phyloP scores from a whole-genome alignment of 2,888 invertebrate species.

The Brassicogethes aeneus region DNA sequence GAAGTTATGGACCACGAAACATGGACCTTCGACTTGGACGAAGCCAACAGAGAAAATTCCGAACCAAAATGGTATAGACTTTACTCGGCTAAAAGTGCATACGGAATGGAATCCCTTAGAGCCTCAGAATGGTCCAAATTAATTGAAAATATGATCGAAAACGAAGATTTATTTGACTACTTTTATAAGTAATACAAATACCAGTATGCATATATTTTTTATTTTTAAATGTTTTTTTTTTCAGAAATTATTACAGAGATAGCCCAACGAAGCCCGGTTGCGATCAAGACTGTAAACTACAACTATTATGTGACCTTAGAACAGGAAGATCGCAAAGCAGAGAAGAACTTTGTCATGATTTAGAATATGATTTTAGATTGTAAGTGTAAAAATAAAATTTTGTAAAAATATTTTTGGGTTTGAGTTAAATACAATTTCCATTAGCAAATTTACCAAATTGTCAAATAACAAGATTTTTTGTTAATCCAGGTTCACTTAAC shows the following conservation, averaged over 20 bases:
- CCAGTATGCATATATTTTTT: not conserved
- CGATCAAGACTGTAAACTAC: conserved; percentile 66
- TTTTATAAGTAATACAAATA: conserved; percentile 52
- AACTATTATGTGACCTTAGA: conserved; percentile 75
- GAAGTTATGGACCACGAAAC: conserved; percentile 91
- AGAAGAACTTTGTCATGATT: conserved; percentile 67
- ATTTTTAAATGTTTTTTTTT: conserved; percentile 15
- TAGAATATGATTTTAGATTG: conserved; percentile 43
- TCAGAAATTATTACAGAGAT: conserved; percentile 80
- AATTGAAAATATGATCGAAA: conserved; percentile 74
- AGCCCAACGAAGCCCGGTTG: conserved; percentile 72
- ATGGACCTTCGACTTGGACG: conserved; percentile 88
- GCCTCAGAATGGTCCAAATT: conserved; percentile 88
- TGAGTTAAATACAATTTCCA: too few species aligned
- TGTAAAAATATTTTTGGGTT: too few species aligned
- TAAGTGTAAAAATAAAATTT: conserved; percentile 17
- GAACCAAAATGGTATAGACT: conserved; percentile 81
- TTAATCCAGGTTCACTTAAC: too few species aligned
- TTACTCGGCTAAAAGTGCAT: conserved; percentile 74
- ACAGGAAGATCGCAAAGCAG: conserved; percentile 80
- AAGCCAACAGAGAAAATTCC: conserved; percentile 68
- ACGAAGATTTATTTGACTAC: conserved; percentile 72
- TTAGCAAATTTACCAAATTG: too few species aligned
- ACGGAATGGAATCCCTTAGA: conserved; percentile 70
- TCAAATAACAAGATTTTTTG: too few species aligned